Percentiles rank a stretch among this genome's conserved stretches.
Evolutionary conservation across 2,888 invertebrate species (phyloP).

Genomic region (Macrophya alboannulata): DNA sequence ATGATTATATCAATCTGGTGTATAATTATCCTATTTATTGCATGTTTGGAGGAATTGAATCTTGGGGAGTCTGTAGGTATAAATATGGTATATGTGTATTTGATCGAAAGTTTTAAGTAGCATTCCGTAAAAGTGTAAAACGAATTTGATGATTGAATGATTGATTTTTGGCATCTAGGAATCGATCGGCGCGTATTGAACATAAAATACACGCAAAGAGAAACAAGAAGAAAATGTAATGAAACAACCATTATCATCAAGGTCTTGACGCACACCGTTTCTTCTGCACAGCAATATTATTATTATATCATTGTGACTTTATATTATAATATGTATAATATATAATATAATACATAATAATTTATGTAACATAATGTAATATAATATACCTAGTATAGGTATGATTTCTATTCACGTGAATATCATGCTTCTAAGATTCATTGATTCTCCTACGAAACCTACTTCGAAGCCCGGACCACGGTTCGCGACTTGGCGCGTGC

Average conservation of each 20-base stretch:
- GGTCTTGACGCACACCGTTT: not conserved
- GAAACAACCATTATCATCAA: no score
- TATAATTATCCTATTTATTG: not conserved
- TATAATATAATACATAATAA: no score
- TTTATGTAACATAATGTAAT: no score
- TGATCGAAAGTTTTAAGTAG: not conserved
- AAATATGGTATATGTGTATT: not conserved
- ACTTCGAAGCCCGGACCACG: conserved; percentile 75
- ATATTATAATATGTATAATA: not conserved
- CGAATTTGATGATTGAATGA: not conserved
- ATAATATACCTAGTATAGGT: no score
- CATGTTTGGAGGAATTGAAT: not conserved
- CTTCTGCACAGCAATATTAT: no score
- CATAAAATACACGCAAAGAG: not conserved
- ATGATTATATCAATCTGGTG: not conserved
- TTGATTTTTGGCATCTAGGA: not conserved
- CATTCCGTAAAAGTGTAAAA: not conserved
- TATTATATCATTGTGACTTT: not conserved
- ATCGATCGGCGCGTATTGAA: not conserved
- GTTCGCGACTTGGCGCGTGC: conserved; percentile 67
- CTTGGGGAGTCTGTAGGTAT: not conserved
- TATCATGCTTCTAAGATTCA: not conserved
- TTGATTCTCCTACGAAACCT: conserved; percentile 55
- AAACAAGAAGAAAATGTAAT: no score
- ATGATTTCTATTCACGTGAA: not conserved